Conservation (phyloP, 1,140 invertebrate genomes). For the Drosophila serrata region DNA sequence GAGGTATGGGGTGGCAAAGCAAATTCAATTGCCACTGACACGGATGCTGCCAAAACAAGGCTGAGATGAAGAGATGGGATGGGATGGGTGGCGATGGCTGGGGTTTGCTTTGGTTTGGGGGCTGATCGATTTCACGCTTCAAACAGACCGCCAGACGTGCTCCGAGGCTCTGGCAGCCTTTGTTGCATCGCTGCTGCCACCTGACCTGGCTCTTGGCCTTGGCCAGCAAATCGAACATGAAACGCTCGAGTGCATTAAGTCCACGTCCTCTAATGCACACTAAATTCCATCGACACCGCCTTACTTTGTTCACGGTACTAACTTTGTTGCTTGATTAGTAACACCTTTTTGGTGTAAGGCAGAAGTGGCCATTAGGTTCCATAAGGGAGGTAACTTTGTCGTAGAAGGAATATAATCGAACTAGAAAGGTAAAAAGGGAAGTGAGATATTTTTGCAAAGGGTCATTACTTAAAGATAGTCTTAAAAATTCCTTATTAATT, state of each 20-base stretch:
- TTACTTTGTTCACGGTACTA: slow-evolving; percentile 24
- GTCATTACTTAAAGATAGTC: neutral
- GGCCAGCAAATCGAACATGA: slow-evolving; percentile 29
- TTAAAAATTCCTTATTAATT: neutral
- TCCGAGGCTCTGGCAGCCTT: slow-evolving; percentile 20
- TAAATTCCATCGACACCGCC: slow-evolving; percentile 13
- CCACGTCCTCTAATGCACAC: slow-evolving; percentile 31
- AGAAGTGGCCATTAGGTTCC: neutral
- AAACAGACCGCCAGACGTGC: slow-evolving; percentile 52
- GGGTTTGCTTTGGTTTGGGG: slow-evolving; percentile 12
- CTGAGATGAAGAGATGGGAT: slow-evolving; percentile 4
- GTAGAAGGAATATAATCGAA: neutral
- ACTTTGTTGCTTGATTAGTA: slow-evolving; percentile 58
- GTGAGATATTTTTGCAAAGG: neutral
- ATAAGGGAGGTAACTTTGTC: neutral
- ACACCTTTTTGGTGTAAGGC: slow-evolving; percentile 46
- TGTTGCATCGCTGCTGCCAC: slow-evolving; percentile 19
- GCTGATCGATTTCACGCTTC: slow-evolving; percentile 75
- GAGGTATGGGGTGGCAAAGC: slow-evolving; percentile 11
- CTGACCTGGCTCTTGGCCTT: slow-evolving; percentile 57
- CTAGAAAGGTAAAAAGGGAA: neutral
- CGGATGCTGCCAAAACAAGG: slow-evolving; percentile 52
- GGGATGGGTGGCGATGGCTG: neutral
- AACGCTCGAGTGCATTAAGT: slow-evolving; percentile 39
- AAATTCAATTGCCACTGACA: slow-evolving; percentile 79